These are phyloP conservation scores for Hydrozoanthus tunicans DNA, from an alignment of 64 coral and sea anemone genomes.

Conservation along the genomic window DNA sequence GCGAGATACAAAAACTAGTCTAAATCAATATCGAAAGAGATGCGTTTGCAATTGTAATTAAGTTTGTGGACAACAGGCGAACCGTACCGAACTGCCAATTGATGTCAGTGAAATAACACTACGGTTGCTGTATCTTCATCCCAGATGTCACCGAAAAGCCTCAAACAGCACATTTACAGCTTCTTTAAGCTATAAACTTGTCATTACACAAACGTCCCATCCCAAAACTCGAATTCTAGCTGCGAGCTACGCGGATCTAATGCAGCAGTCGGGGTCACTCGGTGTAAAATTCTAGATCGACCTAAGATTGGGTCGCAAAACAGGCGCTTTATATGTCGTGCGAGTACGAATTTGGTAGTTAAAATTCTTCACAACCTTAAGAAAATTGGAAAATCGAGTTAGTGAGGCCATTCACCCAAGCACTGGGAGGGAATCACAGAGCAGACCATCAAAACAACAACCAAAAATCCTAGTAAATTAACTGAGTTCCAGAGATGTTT, in stretches of 20 bases:
- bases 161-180: constrained; percentile 11
- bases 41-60: constrained; percentile 36
- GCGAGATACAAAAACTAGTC: background rate
- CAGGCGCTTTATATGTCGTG: constrained; percentile 6
- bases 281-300: constrained; percentile 66
- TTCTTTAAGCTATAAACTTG: constrained; percentile 29
- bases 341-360: background rate
- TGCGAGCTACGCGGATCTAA: constrained; percentile 30
- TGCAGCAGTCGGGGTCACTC: constrained; percentile 54
- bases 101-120: constrained; percentile 40
- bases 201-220: constrained; percentile 48
- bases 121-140: background rate
- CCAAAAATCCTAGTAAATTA: constrained; percentile 60
- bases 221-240: constrained; percentile 40
- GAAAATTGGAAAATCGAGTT: constrained; percentile 33
- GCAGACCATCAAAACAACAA: constrained; percentile 50
- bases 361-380: constrained; percentile 15
- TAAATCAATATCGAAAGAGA: background rate
- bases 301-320: constrained; percentile 56
- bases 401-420: background rate
- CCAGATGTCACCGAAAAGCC: constrained; percentile 33
- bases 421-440: background rate
- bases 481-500: constrained; percentile 82
- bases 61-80: constrained; percentile 9
- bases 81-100: background rate